Evolutionary conservation across 2,888 invertebrate species (phyloP).

Genomic region (Lingula anatina): DNA sequence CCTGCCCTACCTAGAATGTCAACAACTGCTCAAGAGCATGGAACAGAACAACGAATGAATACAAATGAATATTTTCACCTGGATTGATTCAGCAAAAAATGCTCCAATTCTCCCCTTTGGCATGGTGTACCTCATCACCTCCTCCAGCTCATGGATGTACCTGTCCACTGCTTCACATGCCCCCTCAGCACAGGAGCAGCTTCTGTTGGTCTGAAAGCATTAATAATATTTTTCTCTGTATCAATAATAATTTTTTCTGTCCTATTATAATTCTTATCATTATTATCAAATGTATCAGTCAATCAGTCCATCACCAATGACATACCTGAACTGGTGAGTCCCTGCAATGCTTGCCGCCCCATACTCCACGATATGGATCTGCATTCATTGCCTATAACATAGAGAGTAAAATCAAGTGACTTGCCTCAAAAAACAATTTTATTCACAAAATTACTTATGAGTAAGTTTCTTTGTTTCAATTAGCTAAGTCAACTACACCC

Average conservation of each 20-base stretch:
- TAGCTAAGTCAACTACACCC: too few relatives aligned
- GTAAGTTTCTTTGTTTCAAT: too few relatives aligned
- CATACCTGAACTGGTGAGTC: conserved; percentile 67
- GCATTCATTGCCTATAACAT: conserved; percentile 74
- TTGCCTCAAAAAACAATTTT: neutral
- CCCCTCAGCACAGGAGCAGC: conserved; percentile 36
- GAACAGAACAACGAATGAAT: too few relatives aligned
- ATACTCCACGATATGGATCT: conserved; percentile 83
- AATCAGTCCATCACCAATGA: too few relatives aligned
- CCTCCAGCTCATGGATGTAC: conserved; percentile 77
- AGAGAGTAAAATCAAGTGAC: neutral
- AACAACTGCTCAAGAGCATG: too few relatives aligned
- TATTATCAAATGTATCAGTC: too few relatives aligned
- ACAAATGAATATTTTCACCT: too few relatives aligned
- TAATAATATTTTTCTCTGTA: neutral
- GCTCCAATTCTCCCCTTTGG: conserved; percentile 75
- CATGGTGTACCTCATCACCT: conserved; percentile 72
- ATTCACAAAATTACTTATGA: too few relatives aligned
- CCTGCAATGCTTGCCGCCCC: conserved; percentile 83
- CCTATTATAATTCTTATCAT: too few relatives aligned
- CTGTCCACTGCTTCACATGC: conserved; percentile 63
- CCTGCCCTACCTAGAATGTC: too few relatives aligned
- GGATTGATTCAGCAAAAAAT: conserved; percentile 91
- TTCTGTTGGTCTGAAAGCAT: conserved; percentile 17
- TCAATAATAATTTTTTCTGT: neutral